phyloP scores from a whole-genome alignment of 2,888 invertebrate species.

The Cryptocheilus praepositus region DNA sequence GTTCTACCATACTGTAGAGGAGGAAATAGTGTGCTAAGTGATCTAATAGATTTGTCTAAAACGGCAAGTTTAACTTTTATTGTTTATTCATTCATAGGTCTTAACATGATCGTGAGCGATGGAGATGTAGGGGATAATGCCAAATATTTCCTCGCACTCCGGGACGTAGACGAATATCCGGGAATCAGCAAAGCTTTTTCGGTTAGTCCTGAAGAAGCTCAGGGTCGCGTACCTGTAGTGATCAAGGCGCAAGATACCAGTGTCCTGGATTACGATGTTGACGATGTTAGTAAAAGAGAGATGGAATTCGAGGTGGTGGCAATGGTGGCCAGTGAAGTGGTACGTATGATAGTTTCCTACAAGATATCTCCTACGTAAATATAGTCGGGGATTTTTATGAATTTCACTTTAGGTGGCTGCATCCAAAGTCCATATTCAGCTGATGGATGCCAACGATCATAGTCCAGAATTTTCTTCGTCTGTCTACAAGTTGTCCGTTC shows the following conservation, averaged over 20 bases:
- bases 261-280: conserved; percentile 84
- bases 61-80: not conserved
- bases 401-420: conserved; percentile 75
- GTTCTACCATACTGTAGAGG: not conserved
- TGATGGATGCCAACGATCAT: conserved; percentile 89
- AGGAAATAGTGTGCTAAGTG: no score
- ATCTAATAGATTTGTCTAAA: no score
- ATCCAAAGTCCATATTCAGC: conserved; percentile 79
- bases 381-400: not conserved
- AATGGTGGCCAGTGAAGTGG: conserved; percentile 76
- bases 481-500: conserved; percentile 81
- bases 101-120: conserved; percentile 85
- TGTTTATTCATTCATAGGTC: conserved; percentile 70
- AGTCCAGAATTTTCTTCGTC: conserved; percentile 81
- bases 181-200: conserved; percentile 70
- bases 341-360: conserved; percentile 39
- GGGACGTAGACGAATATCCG: conserved; percentile 76
- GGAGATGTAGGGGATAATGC: conserved; percentile 85
- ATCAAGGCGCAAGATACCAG: conserved; percentile 82
- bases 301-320: conserved; percentile 84
- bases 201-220: conserved; percentile 81
- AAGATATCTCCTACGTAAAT: no score
- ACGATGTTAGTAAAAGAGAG: conserved; percentile 77
- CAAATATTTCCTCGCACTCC: conserved; percentile 80
- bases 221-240: conserved; percentile 85